Percentiles rank a stretch among this genome's conserved stretches.
Conservation (phyloP, 2,888 invertebrate genomes). For the Ametastegia equiseti region DNA sequence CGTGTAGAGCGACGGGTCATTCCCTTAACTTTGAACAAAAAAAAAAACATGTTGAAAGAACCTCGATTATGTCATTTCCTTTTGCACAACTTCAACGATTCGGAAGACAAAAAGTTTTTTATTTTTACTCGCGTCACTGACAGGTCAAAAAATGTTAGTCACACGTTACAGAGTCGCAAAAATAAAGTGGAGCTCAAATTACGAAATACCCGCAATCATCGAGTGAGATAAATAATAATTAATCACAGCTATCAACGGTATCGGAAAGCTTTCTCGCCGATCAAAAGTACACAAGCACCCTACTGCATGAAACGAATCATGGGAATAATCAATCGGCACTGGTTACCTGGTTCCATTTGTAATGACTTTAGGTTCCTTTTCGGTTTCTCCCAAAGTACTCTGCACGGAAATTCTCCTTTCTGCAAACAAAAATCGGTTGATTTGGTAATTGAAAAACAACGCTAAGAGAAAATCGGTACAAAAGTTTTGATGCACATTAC, state of each 20-base stretch:
- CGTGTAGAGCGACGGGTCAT: neutral
- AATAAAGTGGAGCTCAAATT: neutral
- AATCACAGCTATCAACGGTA: conserved; percentile 14
- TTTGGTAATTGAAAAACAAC: conserved; percentile 20
- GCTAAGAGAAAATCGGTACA: neutral
- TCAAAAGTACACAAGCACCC: neutral
- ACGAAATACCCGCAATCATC: neutral
- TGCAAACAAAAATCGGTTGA: conserved; percentile 57
- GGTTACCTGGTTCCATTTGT: conserved; percentile 70
- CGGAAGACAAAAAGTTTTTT: no score
- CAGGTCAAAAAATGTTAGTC: neutral
- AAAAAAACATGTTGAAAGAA: neutral
- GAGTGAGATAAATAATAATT: conserved; percentile 9
- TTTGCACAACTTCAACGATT: neutral
- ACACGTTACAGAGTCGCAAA: neutral
- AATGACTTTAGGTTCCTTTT: conserved; percentile 67
- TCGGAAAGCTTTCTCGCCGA: neutral
- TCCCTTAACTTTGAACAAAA: neutral
- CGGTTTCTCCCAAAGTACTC: conserved; percentile 66
- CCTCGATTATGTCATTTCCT: neutral
- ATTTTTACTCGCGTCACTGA: no score
- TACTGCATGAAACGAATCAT: conserved; percentile 27
- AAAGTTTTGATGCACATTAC: neutral
- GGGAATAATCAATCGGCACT: conserved; percentile 55
- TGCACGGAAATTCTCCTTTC: conserved; percentile 67